phyloP scores from a whole-genome alignment of 2,888 invertebrate species.

The Tachina lurida region DNA sequence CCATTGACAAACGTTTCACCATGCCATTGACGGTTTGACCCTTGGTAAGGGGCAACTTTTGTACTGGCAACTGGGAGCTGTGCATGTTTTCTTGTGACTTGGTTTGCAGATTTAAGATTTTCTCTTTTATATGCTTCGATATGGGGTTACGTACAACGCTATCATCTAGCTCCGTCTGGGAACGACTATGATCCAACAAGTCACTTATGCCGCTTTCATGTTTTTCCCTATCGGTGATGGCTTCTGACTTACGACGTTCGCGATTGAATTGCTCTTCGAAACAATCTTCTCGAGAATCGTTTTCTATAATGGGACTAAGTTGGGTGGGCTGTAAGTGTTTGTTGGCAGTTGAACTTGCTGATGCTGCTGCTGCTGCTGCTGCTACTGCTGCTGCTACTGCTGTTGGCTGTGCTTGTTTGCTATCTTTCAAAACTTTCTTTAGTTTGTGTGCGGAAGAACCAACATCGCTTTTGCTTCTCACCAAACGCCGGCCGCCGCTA shows the following conservation, averaged over 20 bases:
- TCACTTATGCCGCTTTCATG: slow-evolving; percentile 79
- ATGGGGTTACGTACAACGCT: slow-evolving; percentile 82
- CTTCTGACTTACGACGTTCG: slow-evolving; percentile 81
- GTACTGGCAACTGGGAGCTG: slow-evolving; percentile 88
- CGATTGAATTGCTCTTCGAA: slow-evolving; percentile 78
- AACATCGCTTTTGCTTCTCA: slow-evolving; percentile 87
- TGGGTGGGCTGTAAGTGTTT: slow-evolving; percentile 86
- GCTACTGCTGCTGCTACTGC: neutral
- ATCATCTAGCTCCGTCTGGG: slow-evolving; percentile 82
- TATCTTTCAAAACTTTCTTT: slow-evolving; percentile 73
- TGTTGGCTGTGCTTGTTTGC: slow-evolving; percentile 45
- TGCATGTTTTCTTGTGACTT: slow-evolving; percentile 86
- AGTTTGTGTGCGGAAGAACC: slow-evolving; percentile 81
- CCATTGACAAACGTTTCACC: slow-evolving; percentile 89
- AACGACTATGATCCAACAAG: slow-evolving; percentile 77
- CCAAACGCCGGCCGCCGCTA: slow-evolving; percentile 84
- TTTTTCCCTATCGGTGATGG: slow-evolving; percentile 80
- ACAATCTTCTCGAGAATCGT: slow-evolving; percentile 88
- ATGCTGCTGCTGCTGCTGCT: neutral
- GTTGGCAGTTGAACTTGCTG: slow-evolving; percentile 82
- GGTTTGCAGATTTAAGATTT: slow-evolving; percentile 77
- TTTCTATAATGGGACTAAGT: slow-evolving; percentile 91
- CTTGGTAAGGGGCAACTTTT: slow-evolving; percentile 87
- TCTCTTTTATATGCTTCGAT: slow-evolving; percentile 82
- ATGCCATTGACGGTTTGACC: slow-evolving; percentile 90